Evolutionary conservation across 2,888 invertebrate species (phyloP).

Genomic region (Folsomia manolachei): DNA sequence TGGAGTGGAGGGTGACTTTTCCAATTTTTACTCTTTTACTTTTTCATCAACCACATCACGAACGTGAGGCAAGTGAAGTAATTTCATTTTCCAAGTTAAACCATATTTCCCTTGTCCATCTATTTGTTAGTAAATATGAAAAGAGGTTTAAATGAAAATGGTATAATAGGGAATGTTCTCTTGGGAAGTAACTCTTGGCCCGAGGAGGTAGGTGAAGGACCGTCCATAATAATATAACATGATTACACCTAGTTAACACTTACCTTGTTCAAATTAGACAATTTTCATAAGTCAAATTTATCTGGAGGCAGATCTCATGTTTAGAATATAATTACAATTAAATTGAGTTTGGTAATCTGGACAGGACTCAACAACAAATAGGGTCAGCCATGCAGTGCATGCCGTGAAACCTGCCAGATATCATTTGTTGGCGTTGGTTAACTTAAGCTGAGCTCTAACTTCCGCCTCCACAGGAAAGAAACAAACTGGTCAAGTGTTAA

Average conservation of each 20-base stretch:
- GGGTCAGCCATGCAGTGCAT: neutral
- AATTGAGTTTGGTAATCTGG: conserved; percentile 34
- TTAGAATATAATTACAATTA: conserved; percentile 32
- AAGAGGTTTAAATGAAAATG: neutral
- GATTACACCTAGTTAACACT: conserved; percentile 24
- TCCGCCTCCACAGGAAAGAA: neutral
- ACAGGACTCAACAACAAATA: neutral
- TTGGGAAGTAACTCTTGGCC: neutral
- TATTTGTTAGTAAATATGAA: too few relatives aligned
- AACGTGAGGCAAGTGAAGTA: neutral
- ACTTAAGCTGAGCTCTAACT: too few relatives aligned
- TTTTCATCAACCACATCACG: neutral
- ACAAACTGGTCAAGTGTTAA: conserved; percentile 3
- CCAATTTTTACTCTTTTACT: conserved; percentile 11
- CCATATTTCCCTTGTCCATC: neutral
- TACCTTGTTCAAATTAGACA: conserved; percentile 22
- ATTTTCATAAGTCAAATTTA: conserved; percentile 31
- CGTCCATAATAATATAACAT: conserved; percentile 9
- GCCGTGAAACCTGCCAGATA: too few relatives aligned
- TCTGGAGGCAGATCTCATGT: conserved; percentile 27
- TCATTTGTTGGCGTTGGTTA: too few relatives aligned
- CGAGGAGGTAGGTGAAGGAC: neutral
- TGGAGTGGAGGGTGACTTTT: conserved; percentile 19
- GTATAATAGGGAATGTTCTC: too few relatives aligned
- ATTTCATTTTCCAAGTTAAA: neutral